Conservation (phyloP, 1,140 invertebrate genomes). For the Trissolcus basalis region DNA sequence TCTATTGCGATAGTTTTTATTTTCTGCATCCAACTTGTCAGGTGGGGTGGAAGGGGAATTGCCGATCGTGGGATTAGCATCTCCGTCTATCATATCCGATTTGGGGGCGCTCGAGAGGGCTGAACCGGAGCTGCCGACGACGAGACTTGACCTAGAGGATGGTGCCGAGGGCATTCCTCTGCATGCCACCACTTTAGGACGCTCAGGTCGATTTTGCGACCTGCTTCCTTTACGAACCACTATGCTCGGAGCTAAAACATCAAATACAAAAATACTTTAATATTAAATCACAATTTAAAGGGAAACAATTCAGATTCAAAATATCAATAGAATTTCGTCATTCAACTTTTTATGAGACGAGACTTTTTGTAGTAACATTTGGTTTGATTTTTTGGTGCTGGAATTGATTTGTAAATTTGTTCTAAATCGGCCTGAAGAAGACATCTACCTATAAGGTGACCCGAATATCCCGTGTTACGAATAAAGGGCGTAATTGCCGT, state of each 20-base stretch:
- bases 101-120: constrained; percentile 62
- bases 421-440: not conserved
- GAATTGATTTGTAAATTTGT: not conserved
- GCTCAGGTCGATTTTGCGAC: constrained; percentile 67
- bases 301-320: not conserved
- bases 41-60: constrained; percentile 61
- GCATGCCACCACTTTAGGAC: constrained; percentile 69
- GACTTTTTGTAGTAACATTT: no score
- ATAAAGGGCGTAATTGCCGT: constrained; percentile 36
- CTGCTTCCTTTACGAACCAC: constrained; percentile 73
- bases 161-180: constrained; percentile 74
- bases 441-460: constrained; percentile 20
- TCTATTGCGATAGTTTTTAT: constrained; percentile 72
- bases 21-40: constrained; percentile 68
- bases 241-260: constrained; percentile 74
- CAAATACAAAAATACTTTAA: constrained; percentile 20
- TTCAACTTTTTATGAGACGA: no score
- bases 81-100: constrained; percentile 73
- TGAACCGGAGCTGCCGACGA: constrained; percentile 62
- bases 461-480: constrained; percentile 15
- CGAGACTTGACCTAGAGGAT: constrained; percentile 68
- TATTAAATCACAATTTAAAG: not conserved
- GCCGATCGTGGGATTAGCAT: constrained; percentile 60
- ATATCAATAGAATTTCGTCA: not conserved
- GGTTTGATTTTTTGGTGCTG: no score